Evolutionary conservation across 92 coral and sea anemone species (phyloP).

Genomic region (Siderastrea radians): DNA sequence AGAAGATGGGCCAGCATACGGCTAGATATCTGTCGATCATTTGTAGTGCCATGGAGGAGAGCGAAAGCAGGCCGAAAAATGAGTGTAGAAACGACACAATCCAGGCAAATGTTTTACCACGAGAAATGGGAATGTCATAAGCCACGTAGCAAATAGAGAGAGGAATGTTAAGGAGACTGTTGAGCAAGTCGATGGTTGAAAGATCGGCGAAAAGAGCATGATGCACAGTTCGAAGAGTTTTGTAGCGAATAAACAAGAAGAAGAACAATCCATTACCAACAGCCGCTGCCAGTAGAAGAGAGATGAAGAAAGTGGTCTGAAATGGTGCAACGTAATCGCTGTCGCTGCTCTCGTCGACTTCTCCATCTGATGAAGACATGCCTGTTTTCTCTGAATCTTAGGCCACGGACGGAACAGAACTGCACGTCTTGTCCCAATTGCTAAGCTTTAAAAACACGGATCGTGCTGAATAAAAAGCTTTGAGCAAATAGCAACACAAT

Average conservation of each 20-base stretch:
- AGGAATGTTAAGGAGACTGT: constrained; percentile 21
- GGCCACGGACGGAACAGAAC: no score
- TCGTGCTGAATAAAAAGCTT: no score
- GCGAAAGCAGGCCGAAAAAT: no score
- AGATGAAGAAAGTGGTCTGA: background rate
- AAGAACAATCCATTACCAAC: constrained; percentile 2
- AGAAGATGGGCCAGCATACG: no score
- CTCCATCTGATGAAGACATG: no score
- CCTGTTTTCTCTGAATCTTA: no score
- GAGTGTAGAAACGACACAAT: background rate
- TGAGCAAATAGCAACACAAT: no score
- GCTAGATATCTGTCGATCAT: no score
- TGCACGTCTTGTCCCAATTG: no score
- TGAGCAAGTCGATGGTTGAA: constrained; percentile 1
- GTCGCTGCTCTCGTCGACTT: background rate
- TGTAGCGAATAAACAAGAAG: constrained; percentile 1
- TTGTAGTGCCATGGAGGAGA: no score
- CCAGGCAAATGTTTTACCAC: no score
- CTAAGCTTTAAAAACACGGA: no score
- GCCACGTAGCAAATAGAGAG: background rate
- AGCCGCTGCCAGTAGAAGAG: background rate
- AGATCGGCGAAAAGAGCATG: constrained; percentile 10
- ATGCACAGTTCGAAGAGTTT: background rate
- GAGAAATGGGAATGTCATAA: background rate
- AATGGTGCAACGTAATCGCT: background rate